A percentile compares a stretch with the other conserved stretches of the same genome.
These are phyloP conservation scores for Oreohelix idahoensis DNA, from an alignment of 1,140 invertebrate genomes.

Conservation along the genomic window DNA sequence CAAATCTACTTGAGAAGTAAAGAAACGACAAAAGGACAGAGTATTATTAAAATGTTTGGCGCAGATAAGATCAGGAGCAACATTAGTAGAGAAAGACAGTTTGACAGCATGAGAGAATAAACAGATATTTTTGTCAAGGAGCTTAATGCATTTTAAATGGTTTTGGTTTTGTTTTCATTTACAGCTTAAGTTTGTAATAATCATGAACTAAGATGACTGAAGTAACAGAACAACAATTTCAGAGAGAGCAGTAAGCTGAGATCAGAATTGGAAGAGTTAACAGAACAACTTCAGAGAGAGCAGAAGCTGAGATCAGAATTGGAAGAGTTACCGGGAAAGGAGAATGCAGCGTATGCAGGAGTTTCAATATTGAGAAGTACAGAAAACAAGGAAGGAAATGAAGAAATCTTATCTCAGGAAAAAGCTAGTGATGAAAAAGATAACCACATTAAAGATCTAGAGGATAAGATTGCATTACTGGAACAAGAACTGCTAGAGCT, in stretches of 20 bases:
- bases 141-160: no score
- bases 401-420: slow-evolving; percentile 14
- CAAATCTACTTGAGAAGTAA: no score
- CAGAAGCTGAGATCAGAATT: slow-evolving; percentile 39
- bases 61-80: no score
- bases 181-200: no score
- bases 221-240: slow-evolving; percentile 37
- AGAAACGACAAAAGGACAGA: no score
- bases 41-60: no score
- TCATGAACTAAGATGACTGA: slow-evolving; percentile 39
- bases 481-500: slow-evolving; percentile 29
- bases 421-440: slow-evolving; percentile 30
- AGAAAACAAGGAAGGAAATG: slow-evolving; percentile 3
- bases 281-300: slow-evolving; percentile 38
- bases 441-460: slow-evolving; percentile 32
- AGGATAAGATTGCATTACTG: slow-evolving; percentile 28
- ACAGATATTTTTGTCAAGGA: no score
- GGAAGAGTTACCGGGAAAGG: slow-evolving; percentile 39
- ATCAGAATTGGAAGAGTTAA: slow-evolving; percentile 41
- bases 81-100: no score
- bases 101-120: no score
- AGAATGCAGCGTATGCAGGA: neutral
- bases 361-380: neutral
- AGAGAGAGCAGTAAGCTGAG: slow-evolving; percentile 39
- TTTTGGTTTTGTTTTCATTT: no score